A percentile compares a stretch with the other conserved stretches of the same genome.
Conservation (phyloP, 2,797 vertebrate species). For the Otolemur crassicaudatus region DNA sequence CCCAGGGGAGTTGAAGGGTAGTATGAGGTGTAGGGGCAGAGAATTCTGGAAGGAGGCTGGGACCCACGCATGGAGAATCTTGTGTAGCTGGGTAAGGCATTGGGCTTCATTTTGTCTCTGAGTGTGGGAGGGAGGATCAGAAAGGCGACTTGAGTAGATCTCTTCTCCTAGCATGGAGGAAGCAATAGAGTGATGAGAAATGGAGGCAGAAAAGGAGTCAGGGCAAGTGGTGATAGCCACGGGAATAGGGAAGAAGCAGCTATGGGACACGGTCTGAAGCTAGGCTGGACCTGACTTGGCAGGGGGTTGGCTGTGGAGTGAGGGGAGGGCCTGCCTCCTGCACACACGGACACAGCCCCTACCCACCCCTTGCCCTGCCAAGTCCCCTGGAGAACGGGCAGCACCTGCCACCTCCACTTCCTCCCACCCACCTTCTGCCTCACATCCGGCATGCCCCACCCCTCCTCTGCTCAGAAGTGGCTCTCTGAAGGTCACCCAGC, state of each 20-base stretch:
- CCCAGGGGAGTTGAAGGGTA: fast-evolving
- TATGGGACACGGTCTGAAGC: not conserved
- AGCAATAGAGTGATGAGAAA: not conserved
- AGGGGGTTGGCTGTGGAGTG: not conserved
- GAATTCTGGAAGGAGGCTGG: not conserved
- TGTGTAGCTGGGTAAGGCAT: not conserved
- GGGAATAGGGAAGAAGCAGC: not conserved
- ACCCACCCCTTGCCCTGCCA: not conserved
- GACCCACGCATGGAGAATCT: not conserved
- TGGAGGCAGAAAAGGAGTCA: not conserved
- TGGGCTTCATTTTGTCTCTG: not conserved
- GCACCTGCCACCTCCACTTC: conserved; percentile 70
- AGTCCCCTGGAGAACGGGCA: conserved; percentile 12
- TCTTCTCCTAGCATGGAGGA: not conserved
- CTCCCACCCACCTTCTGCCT: conserved; percentile 57
- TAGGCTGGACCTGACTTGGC: not conserved
- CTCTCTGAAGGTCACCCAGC: conserved; percentile 70
- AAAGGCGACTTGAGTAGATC: not conserved
- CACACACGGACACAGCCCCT: not conserved
- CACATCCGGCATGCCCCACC: conserved; percentile 59
- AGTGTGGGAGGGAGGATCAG: not conserved
- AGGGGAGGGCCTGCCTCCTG: not conserved
- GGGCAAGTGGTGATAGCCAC: not conserved
- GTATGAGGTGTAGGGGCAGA: not conserved
- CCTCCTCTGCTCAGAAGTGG: conserved; percentile 44